phyloP scores from a whole-genome alignment of 2,888 invertebrate genomes.

The Sphaerophoria rueppellii region DNA sequence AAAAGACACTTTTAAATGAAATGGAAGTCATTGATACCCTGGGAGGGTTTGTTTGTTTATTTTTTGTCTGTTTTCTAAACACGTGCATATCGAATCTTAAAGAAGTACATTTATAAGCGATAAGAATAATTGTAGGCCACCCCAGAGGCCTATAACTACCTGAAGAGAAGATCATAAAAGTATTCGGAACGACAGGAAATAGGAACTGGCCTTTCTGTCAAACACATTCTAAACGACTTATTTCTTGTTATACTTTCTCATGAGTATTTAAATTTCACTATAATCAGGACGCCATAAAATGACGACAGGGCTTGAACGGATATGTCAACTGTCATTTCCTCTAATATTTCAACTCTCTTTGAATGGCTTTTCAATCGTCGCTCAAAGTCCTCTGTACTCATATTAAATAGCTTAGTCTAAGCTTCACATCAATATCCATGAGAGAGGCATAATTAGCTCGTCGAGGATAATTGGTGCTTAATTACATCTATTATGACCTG shows the following conservation, averaged over 20 bases:
- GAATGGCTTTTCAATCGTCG: conserved; percentile 18
- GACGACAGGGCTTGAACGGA: neutral
- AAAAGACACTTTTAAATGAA: neutral
- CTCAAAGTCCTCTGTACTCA: conserved; percentile 27
- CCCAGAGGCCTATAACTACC: too few relatives aligned
- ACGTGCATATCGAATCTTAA: too few relatives aligned
- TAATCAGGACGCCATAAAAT: neutral
- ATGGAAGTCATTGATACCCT: too few relatives aligned
- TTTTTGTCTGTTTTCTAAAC: too few relatives aligned
- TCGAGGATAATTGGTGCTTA: conserved; percentile 78
- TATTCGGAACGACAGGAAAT: too few relatives aligned
- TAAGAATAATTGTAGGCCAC: too few relatives aligned
- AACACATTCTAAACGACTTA: too few relatives aligned
- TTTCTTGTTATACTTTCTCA: too few relatives aligned
- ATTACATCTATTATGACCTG: conserved; percentile 80
- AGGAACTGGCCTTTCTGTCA: too few relatives aligned
- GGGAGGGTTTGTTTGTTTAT: too few relatives aligned
- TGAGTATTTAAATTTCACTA: neutral
- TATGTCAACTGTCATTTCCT: conserved; percentile 5
- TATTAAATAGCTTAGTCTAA: neutral
- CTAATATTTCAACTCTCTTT: conserved; percentile 1
- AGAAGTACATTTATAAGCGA: too few relatives aligned
- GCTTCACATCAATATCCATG: conserved; percentile 1
- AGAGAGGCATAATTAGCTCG: conserved; percentile 49
- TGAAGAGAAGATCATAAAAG: too few relatives aligned